A percentile compares a stretch with the other conserved stretches of the same genome.
These are phyloP conservation scores for Semnornis frantzii DNA, from an alignment of 2,113 vertebrate genomes.

Conservation along the genomic window DNA sequence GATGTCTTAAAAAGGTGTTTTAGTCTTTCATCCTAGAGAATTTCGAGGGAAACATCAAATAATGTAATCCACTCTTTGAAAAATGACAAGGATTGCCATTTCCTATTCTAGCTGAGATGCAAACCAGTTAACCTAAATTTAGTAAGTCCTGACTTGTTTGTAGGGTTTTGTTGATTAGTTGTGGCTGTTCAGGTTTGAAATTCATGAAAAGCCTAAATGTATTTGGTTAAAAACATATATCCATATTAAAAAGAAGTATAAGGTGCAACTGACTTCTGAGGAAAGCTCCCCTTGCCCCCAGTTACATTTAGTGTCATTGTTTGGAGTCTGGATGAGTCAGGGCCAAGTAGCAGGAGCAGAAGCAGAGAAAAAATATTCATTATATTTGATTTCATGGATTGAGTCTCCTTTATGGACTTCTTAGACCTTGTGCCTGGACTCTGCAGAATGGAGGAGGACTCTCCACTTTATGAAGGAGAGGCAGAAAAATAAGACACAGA, in stretches of 20 bases:
- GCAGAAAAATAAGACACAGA: neutral
- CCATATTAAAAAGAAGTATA: neutral
- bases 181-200: neutral
- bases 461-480: neutral
- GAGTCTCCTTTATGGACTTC: neutral
- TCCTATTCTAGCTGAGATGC: constrained; percentile 25
- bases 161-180: neutral
- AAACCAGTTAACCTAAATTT: neutral
- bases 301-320: neutral
- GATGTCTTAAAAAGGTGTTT: too few species aligned
- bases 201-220: neutral
- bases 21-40: neutral
- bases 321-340: neutral
- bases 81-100: neutral
- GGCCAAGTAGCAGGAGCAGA: neutral
- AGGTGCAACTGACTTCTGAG: neutral
- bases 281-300: neutral
- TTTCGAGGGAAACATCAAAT: neutral
- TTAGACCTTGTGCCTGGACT: neutral
- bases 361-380: neutral
- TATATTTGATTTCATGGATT: neutral
- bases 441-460: too few species aligned
- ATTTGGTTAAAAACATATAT: neutral
- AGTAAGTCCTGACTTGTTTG: neutral
- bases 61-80: neutral